Evolutionary conservation across 1,140 invertebrate genomes (phyloP), one percentile per base, ranked within the genome.

Genomic region (Physella acuta): DNA sequence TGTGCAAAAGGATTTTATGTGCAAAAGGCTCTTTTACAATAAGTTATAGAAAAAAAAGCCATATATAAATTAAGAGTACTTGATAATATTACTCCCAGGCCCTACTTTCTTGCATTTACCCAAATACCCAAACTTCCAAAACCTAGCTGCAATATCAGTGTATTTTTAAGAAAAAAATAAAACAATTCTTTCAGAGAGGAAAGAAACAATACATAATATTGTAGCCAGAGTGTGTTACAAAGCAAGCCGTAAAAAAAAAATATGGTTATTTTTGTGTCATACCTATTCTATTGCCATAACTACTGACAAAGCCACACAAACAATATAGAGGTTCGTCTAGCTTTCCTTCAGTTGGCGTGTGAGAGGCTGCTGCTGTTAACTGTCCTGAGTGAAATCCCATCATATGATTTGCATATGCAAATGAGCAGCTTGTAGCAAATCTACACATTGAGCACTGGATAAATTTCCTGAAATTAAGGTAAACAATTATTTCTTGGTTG

Each of bases 361-460:
- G 78, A 0, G 76, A 64, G 52, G 76, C 76, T 3, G 78, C 68
- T 55, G 74, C 74, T 20, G 76, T 75, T 71, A 78, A 68, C 70
- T 80, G 76, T 20, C 81, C 79, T 0, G 81, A 81, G 62, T 84
- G 82, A 60, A 82, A 83, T 2, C 77, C 77, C 78, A 81, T 79
- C 82, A 84, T 84, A 71, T 84, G 82, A 62, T 78, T 77, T 24
- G 82, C 77, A 55, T 81, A 84, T 0, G 82, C 79, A 26, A 79
- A 75, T 52, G 77, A 82, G 60, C 82, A 84, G 67, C 76, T 82
- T 11, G 82, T 83, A n/a, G 82, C 82, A 74, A 80, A 84, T 0
- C 82, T 75, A 66, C 82, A 84, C 80, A 83, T 79, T 8, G 81
- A 80, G 71, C 82, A 84, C 71, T 82, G 78, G 28, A 82, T 76